Conservation (phyloP, 2,797 vertebrate genomes). For the Protosalanx chinensis region DNA sequence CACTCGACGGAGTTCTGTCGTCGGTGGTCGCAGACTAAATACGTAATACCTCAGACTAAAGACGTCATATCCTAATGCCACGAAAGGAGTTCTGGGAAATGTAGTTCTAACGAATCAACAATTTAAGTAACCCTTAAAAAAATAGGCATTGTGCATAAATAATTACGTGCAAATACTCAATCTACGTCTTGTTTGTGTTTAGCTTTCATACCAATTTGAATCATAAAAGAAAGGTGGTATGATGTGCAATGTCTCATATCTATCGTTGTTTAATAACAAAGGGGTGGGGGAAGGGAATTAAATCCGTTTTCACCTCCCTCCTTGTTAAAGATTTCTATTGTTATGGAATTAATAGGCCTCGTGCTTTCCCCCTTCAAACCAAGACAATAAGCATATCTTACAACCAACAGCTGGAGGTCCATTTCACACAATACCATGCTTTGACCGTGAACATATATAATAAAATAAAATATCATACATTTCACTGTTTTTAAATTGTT, state of each 20-base stretch:
- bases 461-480: conserved; percentile 64
- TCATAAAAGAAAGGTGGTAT: too few relatives aligned
- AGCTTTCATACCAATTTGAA: too few relatives aligned
- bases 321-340: background rate
- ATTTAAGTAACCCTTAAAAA: background rate
- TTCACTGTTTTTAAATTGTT: conserved; percentile 66
- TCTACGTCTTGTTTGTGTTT: too few relatives aligned
- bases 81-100: conserved; percentile 58
- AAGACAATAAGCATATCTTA: background rate
- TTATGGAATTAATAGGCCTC: background rate
- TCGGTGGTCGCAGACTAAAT: conserved; percentile 55
- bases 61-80: background rate
- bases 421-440: background rate
- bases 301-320: background rate
- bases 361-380: background rate
- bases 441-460: conserved; percentile 47
- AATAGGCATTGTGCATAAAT: background rate
- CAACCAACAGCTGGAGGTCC: background rate
- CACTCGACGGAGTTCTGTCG: background rate
- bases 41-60: conserved; percentile 36
- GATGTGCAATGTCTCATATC: background rate
- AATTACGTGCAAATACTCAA: too few relatives aligned
- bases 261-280: background rate
- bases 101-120: background rate
- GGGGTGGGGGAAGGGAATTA: background rate